Conservation (phyloP, 2,113 vertebrate genomes). For the Ivindomyrus marchei region DNA sequence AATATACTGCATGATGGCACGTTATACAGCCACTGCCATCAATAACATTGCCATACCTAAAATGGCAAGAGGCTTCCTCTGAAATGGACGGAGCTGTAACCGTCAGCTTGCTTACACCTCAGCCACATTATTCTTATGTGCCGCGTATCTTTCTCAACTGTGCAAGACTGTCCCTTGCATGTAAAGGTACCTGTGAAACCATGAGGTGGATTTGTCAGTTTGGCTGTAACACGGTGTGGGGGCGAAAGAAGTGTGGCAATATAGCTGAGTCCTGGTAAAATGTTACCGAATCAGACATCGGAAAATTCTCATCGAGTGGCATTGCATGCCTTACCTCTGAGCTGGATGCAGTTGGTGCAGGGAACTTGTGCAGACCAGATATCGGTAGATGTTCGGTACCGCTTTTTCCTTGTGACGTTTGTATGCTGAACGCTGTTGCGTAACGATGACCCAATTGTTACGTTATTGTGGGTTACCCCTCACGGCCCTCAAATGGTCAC, state of each 20-base stretch:
- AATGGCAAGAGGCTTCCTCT: neutral
- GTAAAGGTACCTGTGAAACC: neutral
- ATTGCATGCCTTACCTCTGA: neutral
- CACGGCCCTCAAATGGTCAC: neutral
- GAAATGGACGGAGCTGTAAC: neutral
- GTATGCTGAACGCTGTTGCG: neutral
- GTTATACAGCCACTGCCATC: neutral
- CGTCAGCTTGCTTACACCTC: neutral
- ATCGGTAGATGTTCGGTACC: neutral
- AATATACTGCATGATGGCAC: neutral
- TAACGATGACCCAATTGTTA: neutral
- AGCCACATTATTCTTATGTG: neutral
- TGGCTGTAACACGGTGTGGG: neutral
- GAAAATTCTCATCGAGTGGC: neutral
- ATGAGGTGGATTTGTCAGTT: neutral
- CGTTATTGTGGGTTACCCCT: neutral
- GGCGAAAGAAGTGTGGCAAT: neutral
- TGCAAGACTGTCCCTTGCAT: neutral
- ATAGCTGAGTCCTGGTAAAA: neutral
- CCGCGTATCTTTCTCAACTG: neutral
- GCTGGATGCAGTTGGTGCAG: neutral
- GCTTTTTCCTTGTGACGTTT: neutral
- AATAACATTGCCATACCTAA: neutral
- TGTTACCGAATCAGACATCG: neutral
- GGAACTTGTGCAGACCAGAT: neutral